Conservation (phyloP, 2,888 invertebrate genomes). For the Tinea semifulvella region DNA sequence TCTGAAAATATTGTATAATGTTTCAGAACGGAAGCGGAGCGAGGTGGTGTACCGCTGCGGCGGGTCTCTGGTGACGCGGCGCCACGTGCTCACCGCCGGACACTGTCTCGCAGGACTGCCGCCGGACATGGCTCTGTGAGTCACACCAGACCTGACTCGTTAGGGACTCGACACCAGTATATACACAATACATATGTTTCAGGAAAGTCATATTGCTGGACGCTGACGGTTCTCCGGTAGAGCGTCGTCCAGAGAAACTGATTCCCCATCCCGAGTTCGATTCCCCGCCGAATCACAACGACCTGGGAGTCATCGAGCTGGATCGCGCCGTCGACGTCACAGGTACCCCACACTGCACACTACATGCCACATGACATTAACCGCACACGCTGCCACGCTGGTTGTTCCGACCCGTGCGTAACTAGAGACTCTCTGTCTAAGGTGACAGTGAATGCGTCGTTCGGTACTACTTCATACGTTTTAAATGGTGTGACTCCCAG, state of each 20-base stretch:
- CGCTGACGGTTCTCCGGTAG: conserved; percentile 26
- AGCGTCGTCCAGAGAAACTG: conserved; percentile 44
- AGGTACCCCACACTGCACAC: no score
- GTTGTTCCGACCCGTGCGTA: no score
- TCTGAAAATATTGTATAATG: not conserved
- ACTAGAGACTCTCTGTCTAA: no score
- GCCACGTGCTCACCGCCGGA: conserved; percentile 27
- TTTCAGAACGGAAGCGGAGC: conserved; percentile 19
- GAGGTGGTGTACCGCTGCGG: conserved; percentile 25
- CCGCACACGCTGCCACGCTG: no score
- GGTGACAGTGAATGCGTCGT: no score
- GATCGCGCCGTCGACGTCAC: conserved; percentile 45
- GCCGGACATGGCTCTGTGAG: conserved; percentile 24
- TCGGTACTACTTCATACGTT: no score
- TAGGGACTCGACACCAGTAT: no score
- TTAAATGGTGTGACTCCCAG: no score
- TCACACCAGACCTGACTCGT: no score
- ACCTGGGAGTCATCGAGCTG: conserved; percentile 68
- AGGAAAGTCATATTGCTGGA: conserved; percentile 5
- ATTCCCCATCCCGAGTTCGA: conserved; percentile 62
- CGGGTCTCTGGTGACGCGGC: conserved; percentile 24
- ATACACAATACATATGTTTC: no score
- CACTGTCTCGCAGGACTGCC: conserved; percentile 27
- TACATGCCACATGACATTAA: no score
- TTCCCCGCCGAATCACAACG: conserved; percentile 55